A percentile compares a stretch with the other conserved stretches of the same genome.
phyloP scores from a whole-genome alignment of 1,140 invertebrate species.

The Sitophilus oryzae region DNA sequence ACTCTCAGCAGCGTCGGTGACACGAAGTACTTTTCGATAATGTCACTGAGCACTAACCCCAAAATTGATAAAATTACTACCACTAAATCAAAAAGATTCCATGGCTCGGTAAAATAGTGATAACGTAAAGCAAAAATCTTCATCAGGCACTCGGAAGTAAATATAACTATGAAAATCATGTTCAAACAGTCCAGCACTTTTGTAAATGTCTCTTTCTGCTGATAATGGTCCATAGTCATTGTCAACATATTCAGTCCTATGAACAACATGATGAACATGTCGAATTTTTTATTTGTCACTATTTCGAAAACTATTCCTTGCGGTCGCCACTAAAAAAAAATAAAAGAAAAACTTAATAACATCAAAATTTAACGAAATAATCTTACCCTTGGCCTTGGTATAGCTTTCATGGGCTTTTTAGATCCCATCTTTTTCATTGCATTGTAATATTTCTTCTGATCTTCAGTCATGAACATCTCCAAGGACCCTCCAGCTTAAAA shows the following conservation, averaged over 20 bases:
- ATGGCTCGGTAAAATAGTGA: conserved; percentile 98
- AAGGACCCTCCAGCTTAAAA: conserved; percentile 78
- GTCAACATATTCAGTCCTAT: conserved; percentile 98
- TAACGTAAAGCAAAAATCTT: conserved; percentile 95
- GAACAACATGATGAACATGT: conserved; percentile 99
- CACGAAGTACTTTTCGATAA: conserved; percentile 96
- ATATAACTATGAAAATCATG: conserved; percentile 97
- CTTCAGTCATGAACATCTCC: conserved; percentile 99
- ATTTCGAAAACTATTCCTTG: conserved; percentile 96
- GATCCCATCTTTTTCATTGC: conserved; percentile 99
- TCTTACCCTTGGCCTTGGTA: conserved; percentile 88
- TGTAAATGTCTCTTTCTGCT: conserved; percentile 77
- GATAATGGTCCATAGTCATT: conserved; percentile 96
- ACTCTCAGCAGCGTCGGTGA: conserved; percentile 95
- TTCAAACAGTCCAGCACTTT: conserved; percentile 85
- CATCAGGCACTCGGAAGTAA: conserved; percentile 93
- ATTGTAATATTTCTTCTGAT: conserved; percentile 99
- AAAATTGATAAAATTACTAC: conserved; percentile 98
- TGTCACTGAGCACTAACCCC: conserved; percentile 90
- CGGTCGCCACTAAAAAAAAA: conserved; percentile 77
- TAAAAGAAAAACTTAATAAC: conserved; percentile 5
- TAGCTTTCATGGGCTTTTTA: conserved; percentile 96
- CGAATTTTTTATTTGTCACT: conserved; percentile 97
- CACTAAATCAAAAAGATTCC: conserved; percentile 99
- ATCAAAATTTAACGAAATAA: conserved; percentile 1